phyloP scores from a whole-genome alignment of 2,113 vertebrate genomes.

The Paratilapia polleni region DNA sequence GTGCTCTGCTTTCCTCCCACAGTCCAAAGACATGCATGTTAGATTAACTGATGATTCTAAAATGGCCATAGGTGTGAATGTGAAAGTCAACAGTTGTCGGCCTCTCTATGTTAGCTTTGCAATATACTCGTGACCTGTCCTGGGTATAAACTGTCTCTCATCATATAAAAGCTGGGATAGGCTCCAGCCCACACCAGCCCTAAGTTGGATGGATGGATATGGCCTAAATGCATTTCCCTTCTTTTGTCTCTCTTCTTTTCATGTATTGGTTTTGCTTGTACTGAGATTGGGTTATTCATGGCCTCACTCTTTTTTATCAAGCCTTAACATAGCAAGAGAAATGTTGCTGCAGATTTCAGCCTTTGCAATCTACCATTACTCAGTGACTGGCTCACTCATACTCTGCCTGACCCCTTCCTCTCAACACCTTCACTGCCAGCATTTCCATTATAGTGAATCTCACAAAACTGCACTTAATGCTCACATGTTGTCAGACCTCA shows the following conservation, averaged over 20 bases:
- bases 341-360: conserved; percentile 7
- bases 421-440: not conserved
- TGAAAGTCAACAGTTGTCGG: not conserved
- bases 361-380: not conserved
- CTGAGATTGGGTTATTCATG: not conserved
- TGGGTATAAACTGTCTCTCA: not conserved
- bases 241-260: not conserved
- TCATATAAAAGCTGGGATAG: not conserved
- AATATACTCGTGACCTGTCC: not conserved
- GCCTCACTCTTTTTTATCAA: not conserved
- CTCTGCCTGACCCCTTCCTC: conserved; percentile 11
- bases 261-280: not conserved
- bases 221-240: not conserved
- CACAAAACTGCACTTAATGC: conserved; percentile 6
- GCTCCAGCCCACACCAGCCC: not conserved
- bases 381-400: conserved; percentile 7
- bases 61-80: not conserved
- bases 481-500: not conserved
- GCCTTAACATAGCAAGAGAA: not conserved
- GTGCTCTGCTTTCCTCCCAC: not conserved
- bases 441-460: not conserved
- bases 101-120: not conserved
- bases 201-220: not conserved
- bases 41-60: not conserved
- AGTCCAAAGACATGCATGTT: not conserved